Evolutionary conservation across 2,113 vertebrate genomes (phyloP), one percentile per base, ranked within the genome.

Genomic region (Muntiacus muntjak): DNA sequence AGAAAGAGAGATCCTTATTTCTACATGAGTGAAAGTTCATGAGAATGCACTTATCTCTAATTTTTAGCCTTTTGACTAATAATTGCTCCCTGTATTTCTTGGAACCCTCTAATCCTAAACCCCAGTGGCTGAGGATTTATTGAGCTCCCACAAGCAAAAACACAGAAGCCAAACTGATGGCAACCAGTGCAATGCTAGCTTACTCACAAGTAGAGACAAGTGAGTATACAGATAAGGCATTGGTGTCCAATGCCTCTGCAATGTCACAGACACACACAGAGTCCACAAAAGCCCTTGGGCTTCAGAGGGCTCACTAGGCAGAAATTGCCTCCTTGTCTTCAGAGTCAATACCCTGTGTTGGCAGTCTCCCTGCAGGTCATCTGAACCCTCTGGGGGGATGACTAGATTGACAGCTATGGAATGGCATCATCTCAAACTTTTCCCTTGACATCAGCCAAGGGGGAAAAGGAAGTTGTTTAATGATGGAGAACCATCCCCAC

Each of bases 391-490:
- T 7, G 25, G 10, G 10, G 57, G 55, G 21, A 21, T 28, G 23
- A 19, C 43, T 25, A 76, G 19, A 62, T 25, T 55, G 50, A 90
- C 47, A 92, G 62, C 58, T 84, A 36, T 0, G 0, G 45, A 90
- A 90, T 28, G 58, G 67, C 85, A 64, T 43, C 19, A 4, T 82
- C 40, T 78, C 50, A 91, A 19, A 25, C 52, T 86, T 93, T 81
- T n/a, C 95, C 57, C 47, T 95, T 95, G 74, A 97, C 91, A 74
- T 64, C 25, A 10, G 33, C 78, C 0, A 1, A 74, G 19, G 19
- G 54, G 71, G 7, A 57, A 94, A 87, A 94, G 93, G 83, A 97
- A 96, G 67, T 58, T 47, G n/a, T 84, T 95, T 89, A 58, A 93
- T 82, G 52, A 89, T 12, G 28, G 58, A 89, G 64, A 81, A 91